A percentile compares a stretch with the other conserved stretches of the same genome.
phyloP scores from a whole-genome alignment of 2,113 vertebrate species.

The Alligator sinensis region DNA sequence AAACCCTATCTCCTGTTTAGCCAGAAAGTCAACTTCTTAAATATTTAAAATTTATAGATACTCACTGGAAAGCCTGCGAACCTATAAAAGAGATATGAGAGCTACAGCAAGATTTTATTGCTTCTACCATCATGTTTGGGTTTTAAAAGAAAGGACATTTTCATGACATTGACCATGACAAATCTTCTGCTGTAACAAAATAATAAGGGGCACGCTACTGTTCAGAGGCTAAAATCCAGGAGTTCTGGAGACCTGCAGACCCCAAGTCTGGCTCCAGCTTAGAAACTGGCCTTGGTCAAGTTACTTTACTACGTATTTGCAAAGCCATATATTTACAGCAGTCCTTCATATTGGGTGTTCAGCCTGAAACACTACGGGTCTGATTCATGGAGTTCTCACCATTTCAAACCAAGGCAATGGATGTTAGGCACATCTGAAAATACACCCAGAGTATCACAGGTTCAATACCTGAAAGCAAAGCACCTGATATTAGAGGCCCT shows the following conservation, averaged over 20 bases:
- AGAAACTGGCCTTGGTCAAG: background rate
- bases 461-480: background rate
- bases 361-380: background rate
- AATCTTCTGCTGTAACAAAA: background rate
- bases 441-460: background rate
- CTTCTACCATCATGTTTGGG: background rate
- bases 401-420: background rate
- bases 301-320: fast-evolving
- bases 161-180: background rate
- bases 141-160: background rate
- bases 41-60: conserved; percentile 33
- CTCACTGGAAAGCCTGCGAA: conserved; percentile 11
- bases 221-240: background rate
- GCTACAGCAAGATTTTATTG: background rate
- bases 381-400: background rate
- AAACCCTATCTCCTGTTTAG: conserved; percentile 28
- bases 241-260: background rate
- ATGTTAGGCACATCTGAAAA: background rate
- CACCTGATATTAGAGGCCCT: background rate
- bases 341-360: background rate
- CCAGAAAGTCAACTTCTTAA: conserved; percentile 35
- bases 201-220: background rate
- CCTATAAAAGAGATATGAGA: background rate
- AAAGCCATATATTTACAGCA: background rate
- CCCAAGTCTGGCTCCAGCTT: background rate